Evolutionary conservation across 1,140 invertebrate genomes (phyloP), one percentile per base, ranked within the genome.

Genomic region (Eufriesea mexicana): DNA sequence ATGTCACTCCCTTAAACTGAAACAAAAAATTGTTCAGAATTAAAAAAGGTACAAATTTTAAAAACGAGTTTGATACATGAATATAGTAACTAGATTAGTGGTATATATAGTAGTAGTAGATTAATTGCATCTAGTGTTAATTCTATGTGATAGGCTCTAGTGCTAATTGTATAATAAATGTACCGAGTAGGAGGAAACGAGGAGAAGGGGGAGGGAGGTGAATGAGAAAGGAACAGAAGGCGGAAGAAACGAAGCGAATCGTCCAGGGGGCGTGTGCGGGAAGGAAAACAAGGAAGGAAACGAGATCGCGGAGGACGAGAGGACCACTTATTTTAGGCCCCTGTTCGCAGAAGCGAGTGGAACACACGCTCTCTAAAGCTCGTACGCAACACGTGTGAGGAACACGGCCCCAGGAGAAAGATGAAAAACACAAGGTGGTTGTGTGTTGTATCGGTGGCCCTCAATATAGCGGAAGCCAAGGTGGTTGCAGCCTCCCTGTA

Each of bases 401-500:
- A 51, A 14, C 45, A 16, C 51, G 51, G 51, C 28, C 62, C 6
- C 47, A 42, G 68, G 59, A 73, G 81, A 74, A 55, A 64, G 73
- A 79, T 72, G 79, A 82, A 76, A 76, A 76, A 82, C 71, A 91
- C 85, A 92, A 93, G 91, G 92, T 94, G 92, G 91, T 91, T 90
- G 90, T 84, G 77, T 74, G 84, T 84, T 75, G 67, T 84, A 87
- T 88, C 83, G 75, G 77, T 84, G 83, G 83, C 55, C 78, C 90
- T 94, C 89, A 92, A 94, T 94, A 89, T 93, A 92, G 92, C 93
- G 93, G 94, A 94, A 94, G 94, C 93, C 92, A 94, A 94, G 93
- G 94, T 94, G 93, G 93, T 94, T 93, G 92, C 91, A 94, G 93
- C 93, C 91, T 94, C 92, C 90, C 89, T 88, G 85, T 89, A 90